Evolutionary conservation across 2,888 invertebrate genomes (phyloP).

Genomic region (Diachrysia chrysitis): DNA sequence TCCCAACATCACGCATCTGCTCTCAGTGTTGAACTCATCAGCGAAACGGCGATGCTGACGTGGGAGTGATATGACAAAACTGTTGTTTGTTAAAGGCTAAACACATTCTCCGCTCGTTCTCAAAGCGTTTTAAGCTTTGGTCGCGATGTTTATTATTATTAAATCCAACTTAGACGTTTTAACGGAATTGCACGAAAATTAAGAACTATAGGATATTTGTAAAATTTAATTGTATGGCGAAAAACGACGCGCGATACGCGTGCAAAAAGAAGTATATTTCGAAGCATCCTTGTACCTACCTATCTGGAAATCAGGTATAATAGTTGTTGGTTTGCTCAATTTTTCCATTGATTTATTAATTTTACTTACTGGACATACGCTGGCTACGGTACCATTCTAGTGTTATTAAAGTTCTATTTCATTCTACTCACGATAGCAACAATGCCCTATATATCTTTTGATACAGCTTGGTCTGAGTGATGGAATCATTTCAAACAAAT

Average conservation of each 20-base stretch:
- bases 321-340: background rate
- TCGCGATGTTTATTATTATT: too few relatives aligned
- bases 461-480: background rate
- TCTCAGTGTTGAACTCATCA: constrained; percentile 40
- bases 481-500: constrained; percentile 23
- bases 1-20: constrained; percentile 37
- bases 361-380: background rate
- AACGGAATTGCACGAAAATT: too few relatives aligned
- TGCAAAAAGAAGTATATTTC: background rate
- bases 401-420: background rate
- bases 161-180: too few relatives aligned
- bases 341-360: background rate
- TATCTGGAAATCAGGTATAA: background rate
- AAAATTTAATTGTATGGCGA: too few relatives aligned
- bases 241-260: too few relatives aligned
- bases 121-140: too few relatives aligned
- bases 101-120: constrained; percentile 1
- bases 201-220: too few relatives aligned
- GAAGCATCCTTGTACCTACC: too few relatives aligned
- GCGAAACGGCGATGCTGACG: constrained; percentile 35
- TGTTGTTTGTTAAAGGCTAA: constrained; percentile 49
- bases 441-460: background rate
- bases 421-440: background rate
- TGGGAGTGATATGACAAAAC: constrained; percentile 68
- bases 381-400: background rate